Percentiles rank a stretch among this genome's conserved stretches.
phyloP scores from a whole-genome alignment of 2,888 invertebrate genomes.

The Trichogramma evanescens region DNA sequence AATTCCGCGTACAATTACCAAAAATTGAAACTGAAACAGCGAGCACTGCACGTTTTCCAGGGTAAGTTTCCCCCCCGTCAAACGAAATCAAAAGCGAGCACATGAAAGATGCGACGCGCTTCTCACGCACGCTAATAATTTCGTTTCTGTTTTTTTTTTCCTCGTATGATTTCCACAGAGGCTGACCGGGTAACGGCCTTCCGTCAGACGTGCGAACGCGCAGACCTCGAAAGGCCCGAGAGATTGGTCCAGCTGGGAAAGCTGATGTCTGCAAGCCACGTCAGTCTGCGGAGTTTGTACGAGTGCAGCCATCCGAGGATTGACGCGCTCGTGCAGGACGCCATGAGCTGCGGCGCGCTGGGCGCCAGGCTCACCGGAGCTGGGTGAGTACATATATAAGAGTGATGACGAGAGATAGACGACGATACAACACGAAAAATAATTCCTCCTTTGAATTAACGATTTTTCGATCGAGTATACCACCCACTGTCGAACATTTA shows the following conservation, averaged over 20 bases:
- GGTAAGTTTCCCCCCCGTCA: conserved; percentile 48
- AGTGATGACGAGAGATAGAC: no score
- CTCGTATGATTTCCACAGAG: conserved; percentile 52
- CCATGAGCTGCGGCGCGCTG: conserved; percentile 60
- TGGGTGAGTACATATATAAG: conserved; percentile 51
- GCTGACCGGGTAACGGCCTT: conserved; percentile 67
- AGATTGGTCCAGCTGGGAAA: conserved; percentile 60
- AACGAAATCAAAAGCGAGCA: not conserved
- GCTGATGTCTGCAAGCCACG: conserved; percentile 85
- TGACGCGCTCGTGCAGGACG: conserved; percentile 73
- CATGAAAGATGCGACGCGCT: not conserved
- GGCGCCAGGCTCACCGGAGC: conserved; percentile 94
- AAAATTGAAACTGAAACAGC: conserved; percentile 71
- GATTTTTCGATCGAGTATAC: no score
- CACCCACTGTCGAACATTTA: no score
- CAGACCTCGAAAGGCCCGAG: conserved; percentile 39
- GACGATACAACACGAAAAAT: no score
- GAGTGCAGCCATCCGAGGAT: conserved; percentile 89
- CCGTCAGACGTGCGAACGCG: conserved; percentile 36
- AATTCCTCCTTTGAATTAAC: no score
- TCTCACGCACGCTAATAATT: not conserved
- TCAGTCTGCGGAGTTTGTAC: conserved; percentile 75
- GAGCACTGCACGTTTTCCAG: conserved; percentile 84
- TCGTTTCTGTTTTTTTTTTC: not conserved
- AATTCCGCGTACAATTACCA: conserved; percentile 41